These are phyloP conservation scores for Drosophila lacteicornis DNA, from an alignment of 1,140 invertebrate genomes.

Conservation along the genomic window DNA sequence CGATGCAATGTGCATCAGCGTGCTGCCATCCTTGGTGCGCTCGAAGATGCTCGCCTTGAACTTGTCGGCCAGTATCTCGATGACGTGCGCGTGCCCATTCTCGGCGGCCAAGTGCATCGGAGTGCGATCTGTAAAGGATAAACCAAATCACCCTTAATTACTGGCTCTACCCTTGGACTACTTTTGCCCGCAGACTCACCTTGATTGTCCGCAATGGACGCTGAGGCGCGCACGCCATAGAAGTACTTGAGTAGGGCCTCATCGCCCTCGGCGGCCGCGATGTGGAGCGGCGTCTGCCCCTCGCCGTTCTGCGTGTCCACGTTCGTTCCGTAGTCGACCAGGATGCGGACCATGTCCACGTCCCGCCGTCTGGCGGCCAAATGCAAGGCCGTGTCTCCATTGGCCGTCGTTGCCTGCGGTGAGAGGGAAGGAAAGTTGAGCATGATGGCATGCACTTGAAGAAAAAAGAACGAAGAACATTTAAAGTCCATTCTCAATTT, in stretches of 20 bases:
- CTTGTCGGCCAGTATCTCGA: conserved; percentile 98
- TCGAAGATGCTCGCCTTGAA: conserved; percentile 98
- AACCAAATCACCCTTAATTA: not conserved
- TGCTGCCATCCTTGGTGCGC: conserved; percentile 98
- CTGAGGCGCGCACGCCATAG: conserved; percentile 96
- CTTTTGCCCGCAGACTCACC: conserved; percentile 83
- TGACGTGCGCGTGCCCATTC: conserved; percentile 96
- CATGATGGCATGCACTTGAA: conserved; percentile 33
- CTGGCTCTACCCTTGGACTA: conserved; percentile 1
- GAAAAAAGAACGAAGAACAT: conserved; percentile 16
- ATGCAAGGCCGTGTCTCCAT: conserved; percentile 96
- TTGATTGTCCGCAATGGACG: conserved; percentile 96
- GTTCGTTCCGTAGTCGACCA: conserved; percentile 95
- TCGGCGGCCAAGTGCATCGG: conserved; percentile 99
- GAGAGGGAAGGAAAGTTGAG: conserved; percentile 26
- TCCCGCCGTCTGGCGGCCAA: conserved; percentile 94
- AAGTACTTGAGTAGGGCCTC: conserved; percentile 97
- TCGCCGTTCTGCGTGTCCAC: conserved; percentile 96
- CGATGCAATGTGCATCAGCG: conserved; percentile 98
- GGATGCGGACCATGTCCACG: conserved; percentile 95
- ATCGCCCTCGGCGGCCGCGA: conserved; percentile 97
- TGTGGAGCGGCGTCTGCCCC: conserved; percentile 96
- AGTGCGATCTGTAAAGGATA: conserved; percentile 90
- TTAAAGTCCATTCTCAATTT: conserved; percentile 11
- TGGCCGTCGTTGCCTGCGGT: conserved; percentile 88